phyloP scores from a whole-genome alignment of 2,797 vertebrate species.

The Fistularia commersonii region DNA sequence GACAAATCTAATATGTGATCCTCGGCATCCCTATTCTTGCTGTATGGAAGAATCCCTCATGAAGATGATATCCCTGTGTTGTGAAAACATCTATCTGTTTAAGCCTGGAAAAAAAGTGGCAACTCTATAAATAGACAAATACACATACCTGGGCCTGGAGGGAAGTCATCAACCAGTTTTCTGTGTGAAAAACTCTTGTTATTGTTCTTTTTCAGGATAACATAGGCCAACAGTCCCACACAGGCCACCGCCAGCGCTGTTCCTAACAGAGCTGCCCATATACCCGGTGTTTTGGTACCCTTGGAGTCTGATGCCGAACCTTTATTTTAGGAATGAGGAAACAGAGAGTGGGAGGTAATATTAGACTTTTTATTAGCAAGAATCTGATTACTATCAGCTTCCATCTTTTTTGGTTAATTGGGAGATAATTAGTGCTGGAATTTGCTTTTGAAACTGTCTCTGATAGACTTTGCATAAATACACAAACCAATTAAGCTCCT shows the following conservation, averaged over 20 bases:
- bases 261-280: constrained; percentile 73
- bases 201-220: constrained; percentile 73
- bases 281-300: constrained; percentile 17
- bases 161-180: constrained; percentile 82
- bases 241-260: constrained; percentile 66
- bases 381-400: constrained; percentile 9
- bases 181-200: constrained; percentile 79
- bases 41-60: too few species aligned
- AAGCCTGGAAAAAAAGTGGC: too few species aligned
- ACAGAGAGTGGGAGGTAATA: constrained; percentile 5
- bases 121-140: too few species aligned
- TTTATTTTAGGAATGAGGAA: constrained; percentile 16
- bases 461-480: constrained; percentile 10
- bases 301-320: constrained; percentile 41
- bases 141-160: constrained; percentile 83
- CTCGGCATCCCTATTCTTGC: too few species aligned
- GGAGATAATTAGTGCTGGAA: constrained; percentile 39
- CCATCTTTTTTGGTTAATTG: constrained; percentile 35
- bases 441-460: constrained; percentile 27
- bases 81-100: too few species aligned
- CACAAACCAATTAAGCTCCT: constrained; percentile 35
- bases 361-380: constrained; percentile 20
- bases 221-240: constrained; percentile 73
- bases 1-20: too few species aligned
- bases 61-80: too few species aligned